Conservation (phyloP, 2,113 vertebrate species). For the Fregata magnificens region DNA sequence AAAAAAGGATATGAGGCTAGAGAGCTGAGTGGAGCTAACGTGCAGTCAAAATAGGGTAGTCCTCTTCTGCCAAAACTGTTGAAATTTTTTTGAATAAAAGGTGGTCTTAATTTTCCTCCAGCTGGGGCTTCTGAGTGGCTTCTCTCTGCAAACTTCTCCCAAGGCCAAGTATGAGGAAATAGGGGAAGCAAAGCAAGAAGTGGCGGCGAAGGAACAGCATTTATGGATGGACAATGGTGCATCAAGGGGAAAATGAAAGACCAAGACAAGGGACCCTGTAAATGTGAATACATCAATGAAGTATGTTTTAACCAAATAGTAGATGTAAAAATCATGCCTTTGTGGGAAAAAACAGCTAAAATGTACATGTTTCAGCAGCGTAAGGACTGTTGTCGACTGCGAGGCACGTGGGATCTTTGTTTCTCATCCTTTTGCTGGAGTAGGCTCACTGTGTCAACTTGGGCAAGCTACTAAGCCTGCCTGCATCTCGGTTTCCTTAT, state of each 20-base stretch:
- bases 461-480: slow-evolving; percentile 26
- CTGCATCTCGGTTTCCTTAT: slow-evolving; percentile 41
- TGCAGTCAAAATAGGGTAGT: background rate
- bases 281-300: background rate
- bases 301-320: background rate
- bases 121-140: background rate
- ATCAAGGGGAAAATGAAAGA: background rate
- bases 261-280: background rate
- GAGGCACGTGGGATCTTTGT: background rate
- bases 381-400: background rate
- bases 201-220: background rate
- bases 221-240: background rate
- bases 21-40: background rate
- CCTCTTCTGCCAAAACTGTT: background rate
- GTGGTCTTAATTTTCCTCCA: background rate
- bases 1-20: background rate
- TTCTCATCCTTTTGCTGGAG: background rate
- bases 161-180: background rate
- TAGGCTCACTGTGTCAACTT: slow-evolving; percentile 4
- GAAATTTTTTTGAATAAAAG: background rate
- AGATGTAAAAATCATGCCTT: background rate
- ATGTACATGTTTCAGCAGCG: background rate
- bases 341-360: background rate
- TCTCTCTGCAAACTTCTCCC: background rate
- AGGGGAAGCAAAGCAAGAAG: background rate